phyloP scores from a whole-genome alignment of 2,113 vertebrate species.

The Xiphorhynchus elegans region DNA sequence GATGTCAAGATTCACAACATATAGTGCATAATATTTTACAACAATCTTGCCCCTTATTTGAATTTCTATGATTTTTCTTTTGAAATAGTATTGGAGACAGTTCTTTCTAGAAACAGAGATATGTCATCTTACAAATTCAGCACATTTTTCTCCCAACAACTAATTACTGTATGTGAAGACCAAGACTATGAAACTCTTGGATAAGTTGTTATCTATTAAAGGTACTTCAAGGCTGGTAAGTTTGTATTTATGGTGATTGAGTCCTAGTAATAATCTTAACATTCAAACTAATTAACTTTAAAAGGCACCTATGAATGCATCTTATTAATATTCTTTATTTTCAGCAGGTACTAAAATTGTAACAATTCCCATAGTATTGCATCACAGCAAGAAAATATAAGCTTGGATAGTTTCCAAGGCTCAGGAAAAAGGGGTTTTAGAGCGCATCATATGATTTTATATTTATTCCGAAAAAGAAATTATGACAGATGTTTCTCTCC shows the following conservation, averaged over 20 bases:
- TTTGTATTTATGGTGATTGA: background rate
- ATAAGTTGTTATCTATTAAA: background rate
- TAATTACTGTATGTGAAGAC: background rate
- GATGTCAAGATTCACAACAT: background rate
- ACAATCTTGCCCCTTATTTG: background rate
- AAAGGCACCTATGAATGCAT: background rate
- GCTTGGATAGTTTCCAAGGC: background rate
- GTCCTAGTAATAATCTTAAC: background rate
- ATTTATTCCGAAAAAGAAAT: background rate
- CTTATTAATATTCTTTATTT: background rate
- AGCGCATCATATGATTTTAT: background rate
- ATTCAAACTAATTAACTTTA: background rate
- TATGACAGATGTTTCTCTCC: background rate
- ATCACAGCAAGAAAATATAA: background rate
- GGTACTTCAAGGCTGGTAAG: background rate
- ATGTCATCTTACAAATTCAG: background rate
- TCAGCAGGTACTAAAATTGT: background rate
- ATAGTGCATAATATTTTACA: background rate
- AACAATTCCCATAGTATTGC: background rate
- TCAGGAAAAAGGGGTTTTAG: background rate
- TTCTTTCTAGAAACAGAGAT: background rate
- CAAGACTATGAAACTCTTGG: background rate
- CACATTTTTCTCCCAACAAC: background rate
- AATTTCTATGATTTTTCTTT: background rate
- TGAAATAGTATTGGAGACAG: background rate